Conservation (phyloP, 2,888 invertebrate species). For the Metellina segmentata region DNA sequence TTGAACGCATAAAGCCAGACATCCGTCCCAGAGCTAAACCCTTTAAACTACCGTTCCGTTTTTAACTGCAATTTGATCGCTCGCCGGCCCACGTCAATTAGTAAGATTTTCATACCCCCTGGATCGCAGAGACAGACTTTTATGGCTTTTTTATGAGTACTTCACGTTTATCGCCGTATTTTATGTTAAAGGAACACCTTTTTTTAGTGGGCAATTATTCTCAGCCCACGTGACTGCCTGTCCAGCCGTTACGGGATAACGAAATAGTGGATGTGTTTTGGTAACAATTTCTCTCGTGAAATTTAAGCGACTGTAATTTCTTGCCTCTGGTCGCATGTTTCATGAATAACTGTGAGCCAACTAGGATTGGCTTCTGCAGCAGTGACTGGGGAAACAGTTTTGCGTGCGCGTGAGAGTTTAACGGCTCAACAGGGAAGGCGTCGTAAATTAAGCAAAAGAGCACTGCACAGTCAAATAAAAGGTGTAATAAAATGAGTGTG, state of each 20-base stretch:
- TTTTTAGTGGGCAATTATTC: slow-evolving; percentile 62
- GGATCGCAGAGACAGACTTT: slow-evolving; percentile 43
- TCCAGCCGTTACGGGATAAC: not conserved
- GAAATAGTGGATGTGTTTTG: slow-evolving; percentile 24
- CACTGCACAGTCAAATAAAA: not conserved
- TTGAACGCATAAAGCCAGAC: not conserved
- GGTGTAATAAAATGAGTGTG: not conserved
- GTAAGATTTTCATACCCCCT: slow-evolving; percentile 17
- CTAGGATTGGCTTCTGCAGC: not conserved
- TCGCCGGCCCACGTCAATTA: slow-evolving; percentile 52
- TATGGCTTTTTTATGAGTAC: slow-evolving; percentile 66
- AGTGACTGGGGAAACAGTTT: not conserved
- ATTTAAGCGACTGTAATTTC: not conserved
- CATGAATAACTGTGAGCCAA: not conserved
- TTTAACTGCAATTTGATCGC: slow-evolving; percentile 69
- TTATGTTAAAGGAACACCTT: slow-evolving; percentile 67
- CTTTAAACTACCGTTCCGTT: slow-evolving; percentile 1
- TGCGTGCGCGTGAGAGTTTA: not conserved
- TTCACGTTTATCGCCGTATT: slow-evolving; percentile 70
- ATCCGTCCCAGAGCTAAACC: not conserved
- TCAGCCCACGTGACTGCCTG: slow-evolving; percentile 7
- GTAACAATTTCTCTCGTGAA: not conserved
- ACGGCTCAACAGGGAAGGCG: not conserved
- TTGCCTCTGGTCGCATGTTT: not conserved
- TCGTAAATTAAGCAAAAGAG: not conserved